A percentile compares a stretch with the other conserved stretches of the same genome.
phyloP scores from a whole-genome alignment of 2,888 invertebrate species.

The Coelopa pilipes region DNA sequence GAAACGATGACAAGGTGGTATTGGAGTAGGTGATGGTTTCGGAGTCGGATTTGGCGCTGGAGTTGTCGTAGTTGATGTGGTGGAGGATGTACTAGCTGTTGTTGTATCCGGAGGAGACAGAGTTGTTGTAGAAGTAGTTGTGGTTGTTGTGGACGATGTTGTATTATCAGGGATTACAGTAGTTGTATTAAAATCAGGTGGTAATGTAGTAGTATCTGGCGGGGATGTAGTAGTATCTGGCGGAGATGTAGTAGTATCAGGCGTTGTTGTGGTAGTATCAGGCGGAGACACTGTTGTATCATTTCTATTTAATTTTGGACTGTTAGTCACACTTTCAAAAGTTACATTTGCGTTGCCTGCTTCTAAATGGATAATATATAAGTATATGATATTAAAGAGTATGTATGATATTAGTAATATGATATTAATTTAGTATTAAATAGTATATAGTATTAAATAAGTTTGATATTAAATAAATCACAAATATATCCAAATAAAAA shows the following conservation, averaged over 20 bases:
- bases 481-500: too few species aligned
- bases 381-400: too few species aligned
- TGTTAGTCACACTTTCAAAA: too few species aligned
- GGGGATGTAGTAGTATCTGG: not conserved
- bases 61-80: conserved; percentile 46
- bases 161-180: conserved; percentile 33
- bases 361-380: too few species aligned
- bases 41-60: conserved; percentile 51
- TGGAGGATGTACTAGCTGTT: conserved; percentile 39
- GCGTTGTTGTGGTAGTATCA: not conserved
- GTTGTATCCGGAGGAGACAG: conserved; percentile 46
- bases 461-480: too few species aligned
- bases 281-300: not conserved
- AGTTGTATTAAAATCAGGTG: conserved; percentile 27
- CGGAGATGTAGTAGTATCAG: conserved; percentile 3
- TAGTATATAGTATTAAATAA: too few species aligned
- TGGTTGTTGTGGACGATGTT: conserved; percentile 32
- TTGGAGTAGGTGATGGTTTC: conserved; percentile 49
- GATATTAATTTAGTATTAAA: too few species aligned
- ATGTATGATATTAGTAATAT: too few species aligned
- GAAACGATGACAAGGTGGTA: conserved; percentile 69
- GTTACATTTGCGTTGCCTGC: too few species aligned
- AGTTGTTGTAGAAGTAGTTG: conserved; percentile 32
- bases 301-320: too few species aligned
- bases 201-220: conserved; percentile 32